These are phyloP conservation scores for Linyphia triangularis DNA, from an alignment of 2,888 invertebrate species.

Conservation along the genomic window DNA sequence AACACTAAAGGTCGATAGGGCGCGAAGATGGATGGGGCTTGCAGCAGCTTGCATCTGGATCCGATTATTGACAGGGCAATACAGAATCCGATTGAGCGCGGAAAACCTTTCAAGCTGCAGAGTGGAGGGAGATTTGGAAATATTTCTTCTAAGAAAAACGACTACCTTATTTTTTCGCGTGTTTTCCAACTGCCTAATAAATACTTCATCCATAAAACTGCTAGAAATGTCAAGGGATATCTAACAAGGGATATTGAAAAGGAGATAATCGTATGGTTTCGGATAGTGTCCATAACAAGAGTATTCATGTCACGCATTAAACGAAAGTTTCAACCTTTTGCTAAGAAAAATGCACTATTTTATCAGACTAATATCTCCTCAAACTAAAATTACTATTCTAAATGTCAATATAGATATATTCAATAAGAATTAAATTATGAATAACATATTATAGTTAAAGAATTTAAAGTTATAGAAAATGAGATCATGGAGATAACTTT, in stretches of 20 bases:
- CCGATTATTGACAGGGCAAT: conserved; percentile 74
- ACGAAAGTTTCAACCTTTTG: too few relatives aligned
- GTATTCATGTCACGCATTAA: too few relatives aligned
- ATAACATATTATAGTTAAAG: too few relatives aligned
- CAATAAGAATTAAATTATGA: too few relatives aligned
- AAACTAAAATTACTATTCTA: too few relatives aligned
- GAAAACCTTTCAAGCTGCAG: conserved; percentile 66
- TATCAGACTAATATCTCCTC: too few relatives aligned
- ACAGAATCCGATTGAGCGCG: conserved; percentile 73
- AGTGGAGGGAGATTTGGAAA: conserved; percentile 26
- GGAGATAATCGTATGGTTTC: neutral
- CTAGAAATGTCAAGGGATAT: conserved; percentile 17
- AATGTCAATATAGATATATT: too few relatives aligned
- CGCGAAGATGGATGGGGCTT: conserved; percentile 66
- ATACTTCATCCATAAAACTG: conserved; percentile 58
- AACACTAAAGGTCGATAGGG: conserved; percentile 75
- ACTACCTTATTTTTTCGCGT: conserved; percentile 48
- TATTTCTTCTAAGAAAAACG: conserved; percentile 66
- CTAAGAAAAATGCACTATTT: too few relatives aligned
- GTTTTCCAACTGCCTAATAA: conserved; percentile 55
- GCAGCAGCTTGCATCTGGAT: conserved; percentile 64
- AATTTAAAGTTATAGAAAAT: too few relatives aligned
- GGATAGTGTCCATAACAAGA: neutral
- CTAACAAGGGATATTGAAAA: neutral
- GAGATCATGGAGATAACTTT: too few relatives aligned